Percentiles rank a stretch among this genome's conserved stretches.
Conservation (phyloP, 53 echinoderm and acorn worm species). For the Henricia sp. region DNA sequence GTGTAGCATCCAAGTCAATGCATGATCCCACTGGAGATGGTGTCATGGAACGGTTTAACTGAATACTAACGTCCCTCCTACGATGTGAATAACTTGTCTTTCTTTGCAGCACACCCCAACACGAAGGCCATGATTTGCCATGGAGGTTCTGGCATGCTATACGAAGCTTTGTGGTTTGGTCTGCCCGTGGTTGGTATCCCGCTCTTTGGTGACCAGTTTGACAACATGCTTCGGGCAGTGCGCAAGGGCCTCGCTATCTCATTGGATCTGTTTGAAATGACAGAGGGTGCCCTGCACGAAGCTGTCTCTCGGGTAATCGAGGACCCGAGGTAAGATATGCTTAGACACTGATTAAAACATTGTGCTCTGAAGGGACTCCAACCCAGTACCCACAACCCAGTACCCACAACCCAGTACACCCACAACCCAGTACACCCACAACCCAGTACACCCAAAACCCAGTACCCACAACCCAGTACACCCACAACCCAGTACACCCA, state of each 20-base stretch:
- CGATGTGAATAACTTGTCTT: not conserved
- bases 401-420: too few species aligned
- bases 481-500: too few species aligned
- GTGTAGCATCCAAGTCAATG: too few species aligned
- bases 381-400: too few species aligned
- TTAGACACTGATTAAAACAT: too few species aligned
- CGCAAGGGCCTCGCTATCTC: constrained; percentile 14
- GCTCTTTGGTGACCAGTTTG: constrained; percentile 14
- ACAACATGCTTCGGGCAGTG: constrained; percentile 8
- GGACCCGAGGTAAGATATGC: not conserved
- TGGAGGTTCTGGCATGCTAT: constrained; percentile 9
- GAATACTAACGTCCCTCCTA: too few species aligned
- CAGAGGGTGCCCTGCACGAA: not conserved
- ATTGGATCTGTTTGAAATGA: not conserved
- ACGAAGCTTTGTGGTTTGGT: constrained; percentile 22
- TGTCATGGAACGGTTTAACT: too few species aligned
- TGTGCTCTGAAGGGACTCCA: too few species aligned
- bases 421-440: too few species aligned
- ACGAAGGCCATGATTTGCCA: constrained; percentile 3
- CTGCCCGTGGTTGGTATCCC: constrained; percentile 22
- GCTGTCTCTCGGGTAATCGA: not conserved
- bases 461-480: too few species aligned
- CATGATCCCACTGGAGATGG: too few species aligned
- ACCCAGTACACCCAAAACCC: too few species aligned
- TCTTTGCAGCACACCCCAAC: not conserved